Evolutionary conservation across 2,797 vertebrate genomes (phyloP), one percentile per base, ranked within the genome.

Genomic region (Urosaurus nigricauda): DNA sequence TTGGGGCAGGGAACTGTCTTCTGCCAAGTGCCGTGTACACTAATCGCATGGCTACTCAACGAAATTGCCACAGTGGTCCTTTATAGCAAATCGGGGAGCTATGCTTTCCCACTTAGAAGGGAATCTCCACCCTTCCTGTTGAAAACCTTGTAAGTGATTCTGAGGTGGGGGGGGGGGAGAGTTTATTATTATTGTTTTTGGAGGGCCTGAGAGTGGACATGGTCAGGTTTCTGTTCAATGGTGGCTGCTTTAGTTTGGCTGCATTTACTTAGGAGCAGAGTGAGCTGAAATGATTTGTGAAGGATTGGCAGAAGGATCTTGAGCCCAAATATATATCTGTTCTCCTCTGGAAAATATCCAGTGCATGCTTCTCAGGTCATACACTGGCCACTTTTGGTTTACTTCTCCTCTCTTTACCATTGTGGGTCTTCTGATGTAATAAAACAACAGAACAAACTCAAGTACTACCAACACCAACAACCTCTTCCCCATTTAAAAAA

Each of bases 201-300:
- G 93, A 88, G 82, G 51, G 43, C 68, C 40, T 2, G 56, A 3
- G 16, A 26, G 26, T 87, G 78, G 65, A 74, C 12, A 0, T 24
- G 40, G 37, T 37, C 70, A 70, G 47, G 21, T 3, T 21, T 88
- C 83, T 43, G 65, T 16, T 6, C 88, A 24, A 86, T 53, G 13
- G 35, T 35, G 43, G 6, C 8, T 86, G 73, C 58, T 88, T 92
- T 86, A 86, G 86, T 91, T 94, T 90, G 82, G 81, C 74, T 0
- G 86, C 16, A 0, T 13, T 73, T 89, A 89, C 35, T 65, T 63
- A 43, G 63, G 40, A 83, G 43, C 29, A 47, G 40, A 47, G 63
- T 17, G 63, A 83, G 26, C 7, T 40, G n/a, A 81, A 81, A 60
- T 60, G 32, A 58, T 37, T 75, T 47, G 40, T 47, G 40, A 35